Percentiles rank a stretch among this genome's conserved stretches.
These are phyloP conservation scores for Pyralis farinalis DNA, from an alignment of 2,888 invertebrate genomes.

Conservation along the genomic window DNA sequence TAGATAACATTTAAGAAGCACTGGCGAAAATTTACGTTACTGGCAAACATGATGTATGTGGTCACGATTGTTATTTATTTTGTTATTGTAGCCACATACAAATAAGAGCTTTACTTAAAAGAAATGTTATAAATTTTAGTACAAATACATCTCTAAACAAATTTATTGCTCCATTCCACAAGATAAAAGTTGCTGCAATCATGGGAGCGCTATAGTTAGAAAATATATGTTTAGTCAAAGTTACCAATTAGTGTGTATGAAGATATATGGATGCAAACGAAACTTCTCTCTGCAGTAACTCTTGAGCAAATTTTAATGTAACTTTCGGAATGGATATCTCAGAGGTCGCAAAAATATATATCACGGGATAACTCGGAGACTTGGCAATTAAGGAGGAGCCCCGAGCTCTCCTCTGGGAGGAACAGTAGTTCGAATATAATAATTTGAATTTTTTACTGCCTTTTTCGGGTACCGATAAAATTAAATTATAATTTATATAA, in stretches of 20 bases:
- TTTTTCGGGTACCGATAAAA: background rate
- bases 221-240: background rate
- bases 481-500: no score
- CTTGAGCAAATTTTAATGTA: conserved; percentile 10
- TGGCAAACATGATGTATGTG: no score
- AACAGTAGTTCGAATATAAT: background rate
- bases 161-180: no score
- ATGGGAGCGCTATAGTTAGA: no score
- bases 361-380: conserved; percentile 6
- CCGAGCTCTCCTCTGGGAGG: background rate
- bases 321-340: conserved; percentile 9
- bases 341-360: conserved; percentile 11
- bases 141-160: no score
- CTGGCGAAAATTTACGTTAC: no score
- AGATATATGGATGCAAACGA: conserved; percentile 7
- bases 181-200: no score
- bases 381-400: conserved; percentile 4
- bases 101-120: background rate
- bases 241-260: conserved; percentile 6
- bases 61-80: no score
- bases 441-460: background rate
- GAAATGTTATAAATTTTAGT: background rate
- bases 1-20: no score
- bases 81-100: no score
- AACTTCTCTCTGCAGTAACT: conserved; percentile 7